phyloP scores from a whole-genome alignment of 1,140 invertebrate species.

The Orchesella cincta region DNA sequence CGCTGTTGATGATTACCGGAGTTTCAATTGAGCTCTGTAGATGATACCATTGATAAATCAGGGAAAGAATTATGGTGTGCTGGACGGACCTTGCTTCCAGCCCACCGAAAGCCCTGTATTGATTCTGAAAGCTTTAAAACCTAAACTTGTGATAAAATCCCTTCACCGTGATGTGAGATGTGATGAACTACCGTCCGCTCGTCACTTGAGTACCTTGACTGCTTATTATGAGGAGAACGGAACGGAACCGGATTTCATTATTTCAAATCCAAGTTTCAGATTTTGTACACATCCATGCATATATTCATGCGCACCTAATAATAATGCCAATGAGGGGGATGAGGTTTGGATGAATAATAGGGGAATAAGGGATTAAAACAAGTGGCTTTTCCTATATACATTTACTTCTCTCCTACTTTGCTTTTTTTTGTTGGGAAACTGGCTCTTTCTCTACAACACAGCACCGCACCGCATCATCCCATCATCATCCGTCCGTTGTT shows the following conservation, averaged over 20 bases:
- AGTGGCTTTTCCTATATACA: slow-evolving; percentile 15
- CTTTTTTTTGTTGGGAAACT: background rate
- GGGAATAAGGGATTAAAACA: slow-evolving; percentile 21
- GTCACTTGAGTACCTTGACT: slow-evolving; percentile 3
- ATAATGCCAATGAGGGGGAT: slow-evolving; percentile 17
- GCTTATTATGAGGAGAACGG: background rate
- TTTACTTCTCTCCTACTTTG: background rate
- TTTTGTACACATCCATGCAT: background rate
- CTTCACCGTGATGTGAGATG: background rate
- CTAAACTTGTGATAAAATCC: too few relatives aligned
- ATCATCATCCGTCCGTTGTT: slow-evolving; percentile 1
- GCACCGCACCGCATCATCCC: background rate
- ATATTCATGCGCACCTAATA: slow-evolving; percentile 4
- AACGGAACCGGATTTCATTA: background rate
- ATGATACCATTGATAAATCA: slow-evolving; percentile 5
- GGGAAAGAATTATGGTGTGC: too few relatives aligned
- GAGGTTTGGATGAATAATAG: background rate
- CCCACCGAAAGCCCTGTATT: too few relatives aligned
- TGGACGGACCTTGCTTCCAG: too few relatives aligned
- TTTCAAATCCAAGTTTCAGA: slow-evolving; percentile 5
- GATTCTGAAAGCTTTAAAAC: too few relatives aligned
- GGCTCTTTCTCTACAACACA: background rate
- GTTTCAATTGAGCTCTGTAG: slow-evolving; percentile 2
- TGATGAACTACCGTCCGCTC: background rate
- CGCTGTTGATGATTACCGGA: background rate